Conservation (phyloP, 2,888 invertebrate species). For the Iphiclides podalirius region DNA sequence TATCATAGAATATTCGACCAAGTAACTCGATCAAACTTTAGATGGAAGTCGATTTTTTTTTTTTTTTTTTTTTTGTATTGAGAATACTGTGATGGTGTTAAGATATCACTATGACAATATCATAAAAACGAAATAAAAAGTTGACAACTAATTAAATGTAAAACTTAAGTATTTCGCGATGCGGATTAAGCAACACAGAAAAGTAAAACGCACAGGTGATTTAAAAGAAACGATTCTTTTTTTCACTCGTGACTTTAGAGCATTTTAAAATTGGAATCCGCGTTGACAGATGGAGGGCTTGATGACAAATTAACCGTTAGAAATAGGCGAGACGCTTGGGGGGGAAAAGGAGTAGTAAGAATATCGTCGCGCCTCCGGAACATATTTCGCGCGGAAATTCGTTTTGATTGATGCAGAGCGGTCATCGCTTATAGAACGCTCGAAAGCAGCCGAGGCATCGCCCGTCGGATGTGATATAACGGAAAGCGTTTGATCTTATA, state of each 20-base stretch:
- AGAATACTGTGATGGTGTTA: no score
- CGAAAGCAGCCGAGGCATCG: constrained; percentile 44
- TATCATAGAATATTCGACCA: no score
- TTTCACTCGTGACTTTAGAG: constrained; percentile 2
- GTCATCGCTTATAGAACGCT: constrained; percentile 32
- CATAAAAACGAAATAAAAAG: no score
- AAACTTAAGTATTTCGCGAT: no score
- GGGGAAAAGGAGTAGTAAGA: constrained; percentile 57
- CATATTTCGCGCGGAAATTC: constrained; percentile 58
- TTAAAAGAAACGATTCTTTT: constrained; percentile 4
- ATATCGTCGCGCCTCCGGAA: constrained; percentile 33
- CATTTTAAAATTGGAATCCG: constrained; percentile 32
- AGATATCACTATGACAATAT: no score
- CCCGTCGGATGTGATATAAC: constrained; percentile 58
- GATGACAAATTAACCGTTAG: constrained; percentile 65
- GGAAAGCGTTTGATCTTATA: constrained; percentile 64
- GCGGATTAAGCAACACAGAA: no score
- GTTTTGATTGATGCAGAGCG: constrained; percentile 49
- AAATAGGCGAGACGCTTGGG: constrained; percentile 53
- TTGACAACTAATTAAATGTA: no score
- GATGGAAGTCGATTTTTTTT: no score
- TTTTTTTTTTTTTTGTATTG: no score
- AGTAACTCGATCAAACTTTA: no score
- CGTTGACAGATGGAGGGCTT: constrained; percentile 65
- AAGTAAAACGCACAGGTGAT: background rate